Evolutionary conservation across 2,797 vertebrate species (phyloP).

Genomic region (Nothura maculosa): DNA sequence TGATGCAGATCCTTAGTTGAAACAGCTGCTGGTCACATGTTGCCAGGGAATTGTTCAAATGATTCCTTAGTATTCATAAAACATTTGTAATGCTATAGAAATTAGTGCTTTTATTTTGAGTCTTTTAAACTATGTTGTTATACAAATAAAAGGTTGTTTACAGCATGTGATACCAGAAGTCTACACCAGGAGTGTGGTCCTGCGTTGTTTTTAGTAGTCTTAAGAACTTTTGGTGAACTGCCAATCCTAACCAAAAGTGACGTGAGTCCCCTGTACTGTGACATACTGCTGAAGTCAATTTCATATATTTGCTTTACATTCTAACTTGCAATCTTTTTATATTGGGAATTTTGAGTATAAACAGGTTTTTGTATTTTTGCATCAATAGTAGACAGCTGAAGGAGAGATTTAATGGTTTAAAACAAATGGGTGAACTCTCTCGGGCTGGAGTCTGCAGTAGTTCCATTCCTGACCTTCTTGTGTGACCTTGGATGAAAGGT

Average conservation of each 20-base stretch:
- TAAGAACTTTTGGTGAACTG: not conserved
- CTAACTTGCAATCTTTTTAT: not conserved
- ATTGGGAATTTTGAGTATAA: not conserved
- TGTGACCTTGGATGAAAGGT: constrained; percentile 58
- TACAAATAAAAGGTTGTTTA: not conserved
- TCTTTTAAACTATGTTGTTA: not conserved
- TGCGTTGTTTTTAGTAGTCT: not conserved
- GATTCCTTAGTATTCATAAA: not conserved
- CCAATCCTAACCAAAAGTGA: not conserved
- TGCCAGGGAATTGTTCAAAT: not conserved
- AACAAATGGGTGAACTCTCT: not conserved
- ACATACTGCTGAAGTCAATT: not conserved
- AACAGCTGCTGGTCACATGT: not conserved
- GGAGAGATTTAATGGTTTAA: constrained; percentile 4
- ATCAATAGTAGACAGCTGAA: not conserved
- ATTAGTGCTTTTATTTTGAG: not conserved
- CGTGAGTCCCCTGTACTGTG: not conserved
- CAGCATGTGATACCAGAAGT: not conserved
- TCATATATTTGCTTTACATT: too few species aligned
- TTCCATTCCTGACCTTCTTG: constrained; percentile 31
- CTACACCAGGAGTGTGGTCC: not conserved
- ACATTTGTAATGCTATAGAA: not conserved
- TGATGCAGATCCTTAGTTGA: not conserved
- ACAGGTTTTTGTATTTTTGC: not conserved
- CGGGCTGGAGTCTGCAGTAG: constrained; percentile 28